Conservation (phyloP, 1,140 invertebrate species). For the Drosophila burlai region DNA sequence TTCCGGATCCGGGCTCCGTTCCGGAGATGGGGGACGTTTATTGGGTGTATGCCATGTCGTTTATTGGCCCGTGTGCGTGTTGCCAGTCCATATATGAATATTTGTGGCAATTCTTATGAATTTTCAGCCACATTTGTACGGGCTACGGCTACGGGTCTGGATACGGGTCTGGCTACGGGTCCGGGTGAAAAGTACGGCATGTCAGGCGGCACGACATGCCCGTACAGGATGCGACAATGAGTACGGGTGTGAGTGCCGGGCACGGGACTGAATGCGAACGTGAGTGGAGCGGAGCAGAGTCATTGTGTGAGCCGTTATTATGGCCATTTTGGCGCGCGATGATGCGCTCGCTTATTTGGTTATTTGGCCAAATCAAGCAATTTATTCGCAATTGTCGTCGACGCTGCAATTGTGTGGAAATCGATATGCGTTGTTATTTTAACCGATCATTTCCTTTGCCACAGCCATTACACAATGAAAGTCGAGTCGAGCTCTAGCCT, state of each 20-base stretch:
- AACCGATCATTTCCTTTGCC: constrained; percentile 75
- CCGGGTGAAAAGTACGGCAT: constrained; percentile 26
- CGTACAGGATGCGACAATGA: constrained; percentile 67
- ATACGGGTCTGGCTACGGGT: neutral
- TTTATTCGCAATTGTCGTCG: constrained; percentile 81
- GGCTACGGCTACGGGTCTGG: neutral
- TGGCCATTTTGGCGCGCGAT: constrained; percentile 76
- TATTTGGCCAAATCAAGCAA: constrained; percentile 81
- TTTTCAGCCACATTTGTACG: constrained; percentile 66
- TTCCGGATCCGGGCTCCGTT: constrained; percentile 43
- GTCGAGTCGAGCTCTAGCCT: constrained; percentile 21
- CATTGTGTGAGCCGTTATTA: constrained; percentile 75
- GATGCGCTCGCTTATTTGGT: constrained; percentile 80
- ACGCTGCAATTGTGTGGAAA: constrained; percentile 80
- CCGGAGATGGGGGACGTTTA: constrained; percentile 51
- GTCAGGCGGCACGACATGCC: constrained; percentile 51
- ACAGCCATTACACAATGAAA: constrained; percentile 59
- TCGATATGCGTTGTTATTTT: constrained; percentile 83
- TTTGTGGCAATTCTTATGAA: constrained; percentile 82
- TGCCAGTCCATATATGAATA: constrained; percentile 78
- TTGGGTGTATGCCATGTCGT: constrained; percentile 63
- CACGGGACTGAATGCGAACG: neutral
- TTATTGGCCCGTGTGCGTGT: constrained; percentile 72
- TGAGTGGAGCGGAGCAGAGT: constrained; percentile 51
- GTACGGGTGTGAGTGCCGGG: constrained; percentile 20